Conservation (phyloP, 2,797 vertebrate genomes). For the Phalloptychus januarius region DNA sequence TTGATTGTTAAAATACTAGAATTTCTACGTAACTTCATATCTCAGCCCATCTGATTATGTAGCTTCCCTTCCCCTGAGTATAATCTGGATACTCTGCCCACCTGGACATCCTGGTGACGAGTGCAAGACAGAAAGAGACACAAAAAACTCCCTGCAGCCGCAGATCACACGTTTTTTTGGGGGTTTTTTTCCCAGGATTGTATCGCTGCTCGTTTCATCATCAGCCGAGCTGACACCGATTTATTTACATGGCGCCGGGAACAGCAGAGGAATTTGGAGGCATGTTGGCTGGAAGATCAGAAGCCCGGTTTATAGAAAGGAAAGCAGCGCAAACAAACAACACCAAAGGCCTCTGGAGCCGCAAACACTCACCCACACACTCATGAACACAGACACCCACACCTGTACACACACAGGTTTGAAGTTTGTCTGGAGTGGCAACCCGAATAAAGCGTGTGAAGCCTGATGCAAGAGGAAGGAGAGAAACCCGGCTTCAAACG, state of each 20-base stretch:
- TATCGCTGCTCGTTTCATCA: slow-evolving; percentile 77
- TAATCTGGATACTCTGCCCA: too few species aligned
- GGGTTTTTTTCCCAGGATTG: slow-evolving; percentile 64
- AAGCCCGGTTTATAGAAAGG: slow-evolving; percentile 75
- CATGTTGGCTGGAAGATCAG: slow-evolving; percentile 79
- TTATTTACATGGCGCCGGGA: slow-evolving; percentile 80
- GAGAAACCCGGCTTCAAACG: slow-evolving; percentile 79
- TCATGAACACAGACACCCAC: slow-evolving; percentile 59
- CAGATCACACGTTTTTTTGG: slow-evolving; percentile 64
- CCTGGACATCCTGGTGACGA: slow-evolving; percentile 12
- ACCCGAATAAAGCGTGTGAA: slow-evolving; percentile 74
- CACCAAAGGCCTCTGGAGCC: slow-evolving; percentile 70
- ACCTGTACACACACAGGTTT: slow-evolving; percentile 70
- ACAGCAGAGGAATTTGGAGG: slow-evolving; percentile 74
- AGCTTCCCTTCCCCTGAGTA: too few species aligned
- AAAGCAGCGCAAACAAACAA: slow-evolving; percentile 75
- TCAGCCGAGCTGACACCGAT: slow-evolving; percentile 80
- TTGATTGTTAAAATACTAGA: too few species aligned
- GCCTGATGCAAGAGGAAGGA: slow-evolving; percentile 71
- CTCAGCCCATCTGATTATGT: too few species aligned
- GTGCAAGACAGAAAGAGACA: slow-evolving; percentile 54
- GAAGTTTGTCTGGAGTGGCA: slow-evolving; percentile 80
- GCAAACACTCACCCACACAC: slow-evolving; percentile 46
- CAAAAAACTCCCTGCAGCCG: slow-evolving; percentile 52
- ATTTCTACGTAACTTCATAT: too few species aligned